Base-by-base conservation (phyloP, 2,888 invertebrate species). In the Rhagium mordax region DNA sequence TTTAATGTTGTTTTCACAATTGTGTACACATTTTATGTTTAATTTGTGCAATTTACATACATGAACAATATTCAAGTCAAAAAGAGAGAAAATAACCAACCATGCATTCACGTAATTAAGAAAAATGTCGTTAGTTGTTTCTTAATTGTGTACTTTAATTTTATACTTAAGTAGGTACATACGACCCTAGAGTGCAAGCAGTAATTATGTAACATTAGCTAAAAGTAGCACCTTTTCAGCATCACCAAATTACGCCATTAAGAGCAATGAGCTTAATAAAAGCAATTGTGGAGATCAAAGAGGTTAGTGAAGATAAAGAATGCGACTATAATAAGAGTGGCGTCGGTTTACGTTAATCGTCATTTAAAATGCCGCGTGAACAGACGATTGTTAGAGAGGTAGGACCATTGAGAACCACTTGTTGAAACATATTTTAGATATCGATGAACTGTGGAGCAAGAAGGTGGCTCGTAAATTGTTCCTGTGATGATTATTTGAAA, bases 271-370 rank as follows among this genome's bases (percentile, higher is more conserved):
- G 74, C 73, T 72, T 78, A 80, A 80, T 80, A 74, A 74, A 75
- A 69, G 72, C 79, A 79, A 80, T 79, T 80, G 76, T 80, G 81
- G 78, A 83, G 86, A 85, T 86, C 86, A 85, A 79, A 80, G 81
- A 85, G 85, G 84, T 84, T 82, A 83, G 76, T 76, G 79, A 78
- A 81, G 78, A 81, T 81, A 81, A 83, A 84, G 84, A 85, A 85
- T 84, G 84, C 84, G 83, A 82, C 81, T 81, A 81, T 85, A 86
- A 85, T 85, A 84, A 82, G 82, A 82, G 83, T 85, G 85, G 86
- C 85, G 86, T 85, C 86, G 82, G 78, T 81, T 67, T 57, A 41
- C 67, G 57, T 67, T 67, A 67, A 67, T 57, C 55, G 67, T 65
- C 41, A 67, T 67, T 57, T 67, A 67, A 67, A 55, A 16, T 67